Conservation (phyloP, 2,888 invertebrate genomes). For the Pristionchus arcanus region DNA sequence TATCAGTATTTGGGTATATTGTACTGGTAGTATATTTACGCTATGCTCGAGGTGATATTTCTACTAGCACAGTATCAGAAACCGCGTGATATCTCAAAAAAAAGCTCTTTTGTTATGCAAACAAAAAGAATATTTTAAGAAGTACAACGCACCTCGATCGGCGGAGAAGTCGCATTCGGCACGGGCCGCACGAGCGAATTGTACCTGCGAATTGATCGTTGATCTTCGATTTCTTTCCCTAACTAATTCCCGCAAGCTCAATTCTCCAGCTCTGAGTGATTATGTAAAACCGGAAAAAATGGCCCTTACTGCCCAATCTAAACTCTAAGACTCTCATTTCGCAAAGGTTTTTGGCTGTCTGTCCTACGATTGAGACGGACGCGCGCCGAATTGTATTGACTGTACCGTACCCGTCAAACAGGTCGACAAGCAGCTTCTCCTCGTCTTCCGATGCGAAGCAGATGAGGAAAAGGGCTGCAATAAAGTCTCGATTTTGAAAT, state of each 20-base stretch:
- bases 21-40: too few species aligned
- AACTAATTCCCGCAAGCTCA: too few species aligned
- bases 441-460: slow-evolving; percentile 79
- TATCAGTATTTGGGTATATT: too few species aligned
- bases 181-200: slow-evolving; percentile 82
- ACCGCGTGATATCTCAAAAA: too few species aligned
- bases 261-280: too few species aligned
- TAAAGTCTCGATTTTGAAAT: too few species aligned
- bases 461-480: background rate
- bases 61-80: too few species aligned
- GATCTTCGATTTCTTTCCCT: background rate
- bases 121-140: background rate
- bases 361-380: background rate
- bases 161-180: slow-evolving; percentile 78
- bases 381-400: background rate
- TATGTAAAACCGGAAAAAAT: background rate
- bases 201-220: slow-evolving; percentile 80
- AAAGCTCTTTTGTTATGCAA: too few species aligned
- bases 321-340: too few species aligned
- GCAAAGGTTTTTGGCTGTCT: too few species aligned
- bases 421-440: slow-evolving; percentile 80
- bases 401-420: slow-evolving; percentile 81
- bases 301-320: too few species aligned
- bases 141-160: slow-evolving; percentile 64
- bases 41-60: too few species aligned